These are phyloP conservation scores for Zaprionus davidi DNA, from an alignment of 1,140 invertebrate genomes.

Conservation along the genomic window DNA sequence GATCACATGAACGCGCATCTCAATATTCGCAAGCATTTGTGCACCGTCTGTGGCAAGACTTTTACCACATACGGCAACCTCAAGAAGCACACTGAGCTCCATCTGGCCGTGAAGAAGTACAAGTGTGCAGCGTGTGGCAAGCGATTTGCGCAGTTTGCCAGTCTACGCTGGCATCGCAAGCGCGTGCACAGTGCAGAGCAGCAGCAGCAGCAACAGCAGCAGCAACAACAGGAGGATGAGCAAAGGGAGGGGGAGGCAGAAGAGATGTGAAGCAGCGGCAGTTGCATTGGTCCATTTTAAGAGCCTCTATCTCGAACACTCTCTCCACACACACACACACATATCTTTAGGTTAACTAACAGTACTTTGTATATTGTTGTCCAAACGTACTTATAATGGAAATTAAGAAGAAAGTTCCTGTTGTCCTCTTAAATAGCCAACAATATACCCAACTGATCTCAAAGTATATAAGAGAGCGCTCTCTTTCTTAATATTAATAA, in stretches of 20 bases:
- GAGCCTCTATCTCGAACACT: not conserved
- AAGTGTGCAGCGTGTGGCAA: slow-evolving; percentile 71
- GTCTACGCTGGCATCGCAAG: slow-evolving; percentile 74
- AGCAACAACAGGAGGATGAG: not conserved
- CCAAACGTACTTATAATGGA: not conserved
- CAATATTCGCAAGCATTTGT: slow-evolving; percentile 78
- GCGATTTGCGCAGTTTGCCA: slow-evolving; percentile 76
- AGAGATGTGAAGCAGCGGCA: slow-evolving; percentile 23
- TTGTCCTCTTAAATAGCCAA: not conserved
- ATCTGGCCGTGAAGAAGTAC: slow-evolving; percentile 76
- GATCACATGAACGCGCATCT: slow-evolving; percentile 80
- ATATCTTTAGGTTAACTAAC: not conserved
- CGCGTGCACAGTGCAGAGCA: slow-evolving; percentile 45
- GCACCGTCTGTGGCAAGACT: slow-evolving; percentile 75
- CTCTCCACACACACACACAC: not conserved
- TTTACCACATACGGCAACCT: slow-evolving; percentile 79
- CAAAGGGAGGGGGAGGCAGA: slow-evolving; percentile 17
- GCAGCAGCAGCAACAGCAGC: not conserved
- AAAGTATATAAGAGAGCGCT: slow-evolving; percentile 1
- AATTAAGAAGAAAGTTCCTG: not conserved
- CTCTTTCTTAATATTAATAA: not conserved
- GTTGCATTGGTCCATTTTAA: not conserved
- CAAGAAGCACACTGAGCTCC: slow-evolving; percentile 77
- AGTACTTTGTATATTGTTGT: slow-evolving; percentile 1
- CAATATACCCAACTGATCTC: slow-evolving; percentile 1